A percentile compares a stretch with the other conserved stretches of the same genome.
Conservation (phyloP, 2,888 invertebrate species). For the Metacarcinus magister region DNA sequence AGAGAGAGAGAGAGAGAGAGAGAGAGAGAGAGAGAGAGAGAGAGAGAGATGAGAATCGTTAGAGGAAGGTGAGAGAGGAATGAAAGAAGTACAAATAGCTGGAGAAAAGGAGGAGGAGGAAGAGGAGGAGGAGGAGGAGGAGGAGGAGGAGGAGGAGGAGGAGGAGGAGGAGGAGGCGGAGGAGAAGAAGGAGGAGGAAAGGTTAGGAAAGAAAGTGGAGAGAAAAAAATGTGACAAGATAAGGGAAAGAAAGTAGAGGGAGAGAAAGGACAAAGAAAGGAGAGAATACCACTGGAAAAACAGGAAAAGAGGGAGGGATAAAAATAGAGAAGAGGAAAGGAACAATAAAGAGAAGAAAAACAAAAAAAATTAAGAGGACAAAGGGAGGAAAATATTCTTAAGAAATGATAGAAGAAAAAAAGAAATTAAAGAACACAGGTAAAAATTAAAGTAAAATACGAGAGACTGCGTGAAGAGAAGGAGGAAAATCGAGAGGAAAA, state of each 20-base stretch:
- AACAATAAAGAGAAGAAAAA: background rate
- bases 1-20: slow-evolving; percentile 52
- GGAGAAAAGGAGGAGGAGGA: background rate
- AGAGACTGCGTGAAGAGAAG: too few species aligned
- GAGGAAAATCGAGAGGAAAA: background rate
- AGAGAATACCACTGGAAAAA: background rate
- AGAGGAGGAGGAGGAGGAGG: background rate
- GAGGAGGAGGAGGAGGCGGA: background rate
- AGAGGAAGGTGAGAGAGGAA: too few species aligned
- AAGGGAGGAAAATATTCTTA: too few species aligned
- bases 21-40: slow-evolving; percentile 16
- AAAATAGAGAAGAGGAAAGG: too few species aligned
- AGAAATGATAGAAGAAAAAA: too few species aligned
- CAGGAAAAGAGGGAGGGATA: background rate
- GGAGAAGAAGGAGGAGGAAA: background rate
- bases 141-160: background rate
- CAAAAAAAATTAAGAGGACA: background rate
- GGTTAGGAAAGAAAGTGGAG: background rate
- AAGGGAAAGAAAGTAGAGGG: background rate
- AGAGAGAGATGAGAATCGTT: background rate
- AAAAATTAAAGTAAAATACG: too few species aligned
- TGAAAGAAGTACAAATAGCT: background rate
- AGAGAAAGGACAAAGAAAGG: background rate
- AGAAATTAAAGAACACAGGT: too few species aligned
- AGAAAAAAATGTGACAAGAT: background rate